These are phyloP conservation scores for Drosophila putrida DNA, from an alignment of 2,888 invertebrate species.

Conservation along the genomic window DNA sequence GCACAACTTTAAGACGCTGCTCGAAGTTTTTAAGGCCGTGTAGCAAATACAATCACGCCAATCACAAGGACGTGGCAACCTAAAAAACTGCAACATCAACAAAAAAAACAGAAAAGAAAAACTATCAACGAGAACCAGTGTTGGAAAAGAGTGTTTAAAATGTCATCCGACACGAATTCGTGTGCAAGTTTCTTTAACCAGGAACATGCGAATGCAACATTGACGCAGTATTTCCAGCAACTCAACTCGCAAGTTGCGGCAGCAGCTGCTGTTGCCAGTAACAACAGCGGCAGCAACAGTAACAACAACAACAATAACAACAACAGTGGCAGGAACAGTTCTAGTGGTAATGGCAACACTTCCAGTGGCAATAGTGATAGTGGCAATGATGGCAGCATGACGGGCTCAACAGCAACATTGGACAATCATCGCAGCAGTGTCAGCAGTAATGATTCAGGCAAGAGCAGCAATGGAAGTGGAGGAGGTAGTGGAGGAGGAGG, in stretches of 20 bases:
- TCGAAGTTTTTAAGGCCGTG: conserved; percentile 53
- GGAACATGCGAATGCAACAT: conserved; percentile 79
- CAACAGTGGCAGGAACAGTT: conserved; percentile 46
- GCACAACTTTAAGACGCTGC: conserved; percentile 53
- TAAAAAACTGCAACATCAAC: conserved; percentile 31
- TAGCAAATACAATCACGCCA: conserved; percentile 61
- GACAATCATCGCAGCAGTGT: conserved; percentile 48
- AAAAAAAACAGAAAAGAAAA: background rate
- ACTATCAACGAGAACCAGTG: background rate
- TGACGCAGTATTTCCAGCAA: conserved; percentile 83
- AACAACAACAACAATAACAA: conserved; percentile 43
- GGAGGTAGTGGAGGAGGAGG: conserved; percentile 34
- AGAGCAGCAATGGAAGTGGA: conserved; percentile 44
- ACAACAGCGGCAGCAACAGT: conserved; percentile 39
- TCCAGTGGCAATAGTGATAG: conserved; percentile 46
- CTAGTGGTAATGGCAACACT: conserved; percentile 47
- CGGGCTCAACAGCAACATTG: conserved; percentile 46
- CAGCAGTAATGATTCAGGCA: conserved; percentile 48
- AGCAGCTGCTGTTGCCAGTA: conserved; percentile 59
- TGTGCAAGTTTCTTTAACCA: conserved; percentile 82
- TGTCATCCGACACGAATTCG: conserved; percentile 75
- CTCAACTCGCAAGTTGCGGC: conserved; percentile 79
- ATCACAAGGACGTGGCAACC: conserved; percentile 70
- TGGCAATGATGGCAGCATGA: conserved; percentile 45
- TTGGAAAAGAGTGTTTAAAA: conserved; percentile 27